Evolutionary conservation across 1,140 invertebrate genomes (phyloP), one percentile per base, ranked within the genome.

Genomic region (Calephelis virginiensis): DNA sequence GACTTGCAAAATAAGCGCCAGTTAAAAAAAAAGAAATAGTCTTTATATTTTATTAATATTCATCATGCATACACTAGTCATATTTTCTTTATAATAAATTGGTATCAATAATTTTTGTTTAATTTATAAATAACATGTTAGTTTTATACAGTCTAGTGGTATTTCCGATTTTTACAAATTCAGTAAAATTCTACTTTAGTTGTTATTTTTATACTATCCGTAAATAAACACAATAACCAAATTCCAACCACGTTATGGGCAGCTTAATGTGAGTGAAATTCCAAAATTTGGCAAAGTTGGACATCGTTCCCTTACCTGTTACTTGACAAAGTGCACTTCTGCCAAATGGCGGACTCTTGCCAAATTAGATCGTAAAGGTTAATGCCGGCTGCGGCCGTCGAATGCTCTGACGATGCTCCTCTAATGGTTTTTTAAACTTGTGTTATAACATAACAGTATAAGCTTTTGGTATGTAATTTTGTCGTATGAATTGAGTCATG

Each of bases 281-380:
- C 66, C 68, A 70, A 68, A 68, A 75, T 37, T 75, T 75, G 73
- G 71, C 73, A 75, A 61, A 10, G 14, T 61, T 61, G 71, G 66
- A 64, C 63, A 69, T 73, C 66, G 66, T 67, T 67, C 50, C 60
- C 12, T 69, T 79, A 79, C 77, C 77, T 79, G 77, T 79, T 75
- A 73, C 76, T 70, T 70, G 72, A 60, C 68, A 75, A 72, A 68
- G 69, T 72, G 73, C 68, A 67, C 63, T 13, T n/a, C 73, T 81
- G 78, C 78, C 78, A 81, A 78, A 77, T 73, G 70, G 74, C 73
- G 49, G 68, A 10, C 56, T 67, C 69, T 64, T 74, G 78, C 78
- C 78, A 81, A 81, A 81, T 78, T 78, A 78, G 67, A 74, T 77
- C 78, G 74, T 81, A 81, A 78, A 81, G 78, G 78, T 81, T 81